phyloP scores from a whole-genome alignment of 2,888 invertebrate species.

The Himalopsyche anomala region DNA sequence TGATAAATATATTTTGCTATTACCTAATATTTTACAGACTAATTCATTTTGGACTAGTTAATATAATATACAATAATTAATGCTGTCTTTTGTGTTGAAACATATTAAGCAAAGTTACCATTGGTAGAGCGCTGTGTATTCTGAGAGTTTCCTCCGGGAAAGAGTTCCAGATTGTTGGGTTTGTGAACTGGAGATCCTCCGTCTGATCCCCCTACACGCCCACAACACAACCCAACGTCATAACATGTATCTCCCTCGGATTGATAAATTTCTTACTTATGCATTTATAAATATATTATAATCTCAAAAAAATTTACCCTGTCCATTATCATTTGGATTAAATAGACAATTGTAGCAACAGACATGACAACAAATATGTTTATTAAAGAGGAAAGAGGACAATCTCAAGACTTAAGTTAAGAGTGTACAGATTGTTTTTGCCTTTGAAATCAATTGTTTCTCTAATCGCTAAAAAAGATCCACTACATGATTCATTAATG shows the following conservation, averaged over 20 bases:
- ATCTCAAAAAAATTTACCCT: neutral
- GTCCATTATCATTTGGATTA: too few relatives aligned
- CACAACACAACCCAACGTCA: constrained; percentile 41
- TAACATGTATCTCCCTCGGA: neutral
- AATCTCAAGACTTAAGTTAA: too few relatives aligned
- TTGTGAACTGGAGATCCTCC: constrained; percentile 82
- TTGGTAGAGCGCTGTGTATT: constrained; percentile 84
- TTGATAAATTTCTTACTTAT: neutral
- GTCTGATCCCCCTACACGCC: constrained; percentile 72
- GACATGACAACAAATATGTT: too few relatives aligned
- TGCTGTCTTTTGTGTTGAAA: neutral
- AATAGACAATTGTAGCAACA: too few relatives aligned
- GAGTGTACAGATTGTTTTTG: too few relatives aligned
- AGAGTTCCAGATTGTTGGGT: constrained; percentile 84
- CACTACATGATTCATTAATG: too few relatives aligned
- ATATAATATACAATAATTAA: neutral
- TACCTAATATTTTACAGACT: neutral
- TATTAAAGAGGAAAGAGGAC: too few relatives aligned
- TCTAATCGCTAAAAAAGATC: too few relatives aligned
- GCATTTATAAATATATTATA: constrained; percentile 17
- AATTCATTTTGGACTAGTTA: neutral
- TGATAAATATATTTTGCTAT: neutral
- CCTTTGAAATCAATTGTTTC: too few relatives aligned
- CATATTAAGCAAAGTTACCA: constrained; percentile 79
- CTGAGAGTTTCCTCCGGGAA: constrained; percentile 78